Evolutionary conservation across 2,797 vertebrate species (phyloP).

Genomic region (Schizopygopsis pylzovi): DNA sequence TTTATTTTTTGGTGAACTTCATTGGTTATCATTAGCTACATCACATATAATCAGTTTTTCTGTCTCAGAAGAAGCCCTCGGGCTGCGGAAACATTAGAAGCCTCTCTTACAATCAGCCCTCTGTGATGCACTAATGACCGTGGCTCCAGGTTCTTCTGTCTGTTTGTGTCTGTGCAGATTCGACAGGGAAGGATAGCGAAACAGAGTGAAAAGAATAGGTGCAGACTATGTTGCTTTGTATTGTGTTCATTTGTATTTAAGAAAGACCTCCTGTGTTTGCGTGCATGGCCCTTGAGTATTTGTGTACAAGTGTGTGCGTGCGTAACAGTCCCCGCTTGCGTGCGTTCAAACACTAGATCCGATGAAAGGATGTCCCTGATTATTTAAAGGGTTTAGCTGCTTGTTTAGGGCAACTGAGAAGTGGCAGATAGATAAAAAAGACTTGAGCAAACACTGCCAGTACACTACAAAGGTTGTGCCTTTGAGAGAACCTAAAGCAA

Average conservation of each 20-base stretch:
- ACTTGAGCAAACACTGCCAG: constrained; percentile 33
- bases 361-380: constrained; percentile 39
- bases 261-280: constrained; percentile 23
- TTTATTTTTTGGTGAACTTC: neutral
- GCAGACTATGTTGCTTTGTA: neutral
- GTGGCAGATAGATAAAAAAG: constrained; percentile 43
- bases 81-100: constrained; percentile 38
- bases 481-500: constrained; percentile 42
- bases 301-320: constrained; percentile 15
- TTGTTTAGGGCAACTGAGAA: constrained; percentile 52
- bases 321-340: constrained; percentile 7
- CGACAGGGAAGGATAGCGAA: neutral
- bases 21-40: neutral
- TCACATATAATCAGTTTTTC: constrained; percentile 4
- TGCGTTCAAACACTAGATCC: constrained; percentile 22
- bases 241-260: constrained; percentile 33
- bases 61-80: constrained; percentile 30
- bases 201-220: constrained; percentile 3
- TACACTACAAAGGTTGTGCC: constrained; percentile 47
- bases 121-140: constrained; percentile 42
- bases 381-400: constrained; percentile 39
- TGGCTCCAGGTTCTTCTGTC: constrained; percentile 20
- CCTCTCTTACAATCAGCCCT: constrained; percentile 42
- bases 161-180: constrained; percentile 5
- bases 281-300: neutral